Base-by-base conservation (phyloP, 2,797 vertebrate species). In the Megalops cyprinoides region DNA sequence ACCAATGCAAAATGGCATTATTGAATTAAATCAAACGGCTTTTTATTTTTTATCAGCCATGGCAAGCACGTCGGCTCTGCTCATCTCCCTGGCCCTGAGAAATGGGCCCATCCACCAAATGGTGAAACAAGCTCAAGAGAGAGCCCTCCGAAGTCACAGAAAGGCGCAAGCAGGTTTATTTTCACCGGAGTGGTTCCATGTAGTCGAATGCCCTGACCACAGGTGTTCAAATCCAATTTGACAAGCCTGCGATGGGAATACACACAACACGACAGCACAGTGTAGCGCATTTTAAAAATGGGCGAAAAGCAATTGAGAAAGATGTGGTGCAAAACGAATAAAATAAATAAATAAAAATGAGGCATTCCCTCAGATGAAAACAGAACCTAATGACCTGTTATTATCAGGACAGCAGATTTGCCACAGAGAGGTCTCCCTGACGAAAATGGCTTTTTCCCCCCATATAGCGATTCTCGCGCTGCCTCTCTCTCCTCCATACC, bases 1-100 rank as follows among this genome's bases (percentile, higher is more conserved):
- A 79, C 77, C 79, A 81, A 77, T 78, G 81, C 78, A 88, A 82
- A 85, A 73, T 39, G 75, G 73, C 48, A 69, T 51, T 78, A 81
- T 85, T 67, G 73, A 77, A 86, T 85, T 87, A 87, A 77, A 78
- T 60, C 58, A 78, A 65, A 58, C 76, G 8, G 60, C 73, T 74
- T 82, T 84, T 84, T 80, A 78, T 86, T 82, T 83, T 69, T 77
- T 25, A 81, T 74, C 84, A 78, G 28, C 28, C 18, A 65, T 46
- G 75, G 25, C 53, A 15, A 81, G 84, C 77, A 46, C 79, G 80
- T 77, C 25, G 42, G 53, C 78, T 77, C 34, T 48, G 84, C 9
- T 56, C 18, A 51, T 15, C 49, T 31, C 51, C 34, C 3, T 31
- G 1, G 39, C 18, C 15, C 42, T n/a, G n/a, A 76, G 31, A 18